Conservation (phyloP, 2,888 invertebrate genomes). For the Oligia strigilis region DNA sequence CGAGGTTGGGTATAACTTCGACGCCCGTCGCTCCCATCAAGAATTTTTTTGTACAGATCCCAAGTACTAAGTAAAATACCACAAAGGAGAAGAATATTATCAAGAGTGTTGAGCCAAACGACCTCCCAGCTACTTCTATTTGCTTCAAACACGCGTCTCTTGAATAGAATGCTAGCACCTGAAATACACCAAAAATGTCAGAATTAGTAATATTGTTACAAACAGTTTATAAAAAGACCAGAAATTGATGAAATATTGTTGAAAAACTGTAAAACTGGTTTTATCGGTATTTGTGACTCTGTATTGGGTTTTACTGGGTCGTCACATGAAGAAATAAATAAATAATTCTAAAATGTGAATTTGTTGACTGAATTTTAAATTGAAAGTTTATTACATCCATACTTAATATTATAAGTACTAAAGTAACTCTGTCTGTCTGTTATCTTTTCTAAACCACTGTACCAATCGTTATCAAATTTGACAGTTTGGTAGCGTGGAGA, state of each 20-base stretch:
- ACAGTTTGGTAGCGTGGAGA: not conserved
- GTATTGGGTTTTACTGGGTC: not conserved
- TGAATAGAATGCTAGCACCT: conserved; percentile 89
- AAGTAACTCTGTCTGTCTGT: not conserved
- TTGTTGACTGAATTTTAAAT: not conserved
- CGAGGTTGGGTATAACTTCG: conserved; percentile 94
- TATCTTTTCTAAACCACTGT: not conserved
- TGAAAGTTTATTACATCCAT: not conserved
- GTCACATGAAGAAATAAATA: not conserved
- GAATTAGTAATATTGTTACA: not conserved
- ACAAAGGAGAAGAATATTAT: conserved; percentile 91
- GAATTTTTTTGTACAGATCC: conserved; percentile 92
- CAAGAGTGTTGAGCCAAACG: conserved; percentile 92
- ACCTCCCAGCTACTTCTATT: conserved; percentile 84
- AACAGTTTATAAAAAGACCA: not conserved
- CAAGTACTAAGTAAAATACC: conserved; percentile 92
- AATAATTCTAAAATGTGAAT: not conserved
- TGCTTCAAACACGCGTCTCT: conserved; percentile 85
- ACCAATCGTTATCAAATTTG: not conserved
- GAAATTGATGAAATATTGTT: not conserved
- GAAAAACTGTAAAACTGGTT: conserved; percentile 9
- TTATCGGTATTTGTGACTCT: not conserved
- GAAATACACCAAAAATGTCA: conserved; percentile 69
- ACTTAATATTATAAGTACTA: not conserved
- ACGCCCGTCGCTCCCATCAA: conserved; percentile 93